Conservation (phyloP, 2,113 vertebrate genomes). For the Ophthalmolycus amberensis region DNA sequence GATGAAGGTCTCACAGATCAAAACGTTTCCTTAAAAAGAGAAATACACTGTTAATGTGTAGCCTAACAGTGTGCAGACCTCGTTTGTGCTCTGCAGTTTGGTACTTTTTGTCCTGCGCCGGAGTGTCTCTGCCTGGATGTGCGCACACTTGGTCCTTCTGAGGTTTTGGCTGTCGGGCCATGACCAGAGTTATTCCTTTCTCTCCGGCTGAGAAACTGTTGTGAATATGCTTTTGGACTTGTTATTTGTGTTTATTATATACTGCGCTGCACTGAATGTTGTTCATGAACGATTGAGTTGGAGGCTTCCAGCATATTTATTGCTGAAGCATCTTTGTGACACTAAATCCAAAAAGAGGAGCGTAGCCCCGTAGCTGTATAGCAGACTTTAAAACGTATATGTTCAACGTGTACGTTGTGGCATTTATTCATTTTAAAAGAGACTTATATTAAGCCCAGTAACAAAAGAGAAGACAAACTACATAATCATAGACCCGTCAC, state of each 20-base stretch:
- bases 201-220: background rate
- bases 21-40: no score
- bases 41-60: no score
- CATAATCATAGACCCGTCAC: background rate
- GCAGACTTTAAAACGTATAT: background rate
- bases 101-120: no score
- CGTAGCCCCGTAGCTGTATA: background rate
- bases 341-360: background rate
- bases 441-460: background rate
- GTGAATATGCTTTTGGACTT: background rate
- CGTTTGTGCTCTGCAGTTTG: no score
- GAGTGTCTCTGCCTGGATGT: no score
- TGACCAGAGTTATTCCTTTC: background rate
- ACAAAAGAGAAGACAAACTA: background rate
- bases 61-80: no score
- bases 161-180: background rate
- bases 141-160: no score
- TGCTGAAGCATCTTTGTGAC: background rate
- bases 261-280: background rate
- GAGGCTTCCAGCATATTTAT: background rate
- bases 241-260: background rate
- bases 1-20: background rate
- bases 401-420: background rate
- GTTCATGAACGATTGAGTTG: background rate
- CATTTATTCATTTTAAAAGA: background rate